Percentiles rank a stretch among this genome's conserved stretches.
phyloP scores from a whole-genome alignment of 2,113 vertebrate genomes.

The Phrynocephalus versicolor region DNA sequence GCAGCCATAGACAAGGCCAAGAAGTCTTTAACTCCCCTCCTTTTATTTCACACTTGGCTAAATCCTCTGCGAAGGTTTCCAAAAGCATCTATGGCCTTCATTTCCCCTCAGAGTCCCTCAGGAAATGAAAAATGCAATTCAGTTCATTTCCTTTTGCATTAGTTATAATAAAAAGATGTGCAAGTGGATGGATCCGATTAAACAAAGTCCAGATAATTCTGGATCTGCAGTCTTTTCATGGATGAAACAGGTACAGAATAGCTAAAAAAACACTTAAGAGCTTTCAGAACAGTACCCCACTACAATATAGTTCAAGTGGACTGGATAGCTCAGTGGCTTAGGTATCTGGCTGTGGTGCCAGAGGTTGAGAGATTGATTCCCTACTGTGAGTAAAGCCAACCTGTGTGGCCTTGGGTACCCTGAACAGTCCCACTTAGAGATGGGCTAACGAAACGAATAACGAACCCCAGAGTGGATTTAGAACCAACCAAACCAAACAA shows the following conservation, averaged over 20 bases:
- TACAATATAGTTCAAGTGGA: too few relatives aligned
- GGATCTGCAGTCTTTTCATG: not conserved
- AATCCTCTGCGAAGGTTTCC: not conserved
- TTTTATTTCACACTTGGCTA: not conserved
- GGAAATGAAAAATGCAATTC: slow-evolving; percentile 16
- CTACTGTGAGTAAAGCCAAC: too few relatives aligned
- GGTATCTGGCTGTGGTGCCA: too few relatives aligned
- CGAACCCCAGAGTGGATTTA: too few relatives aligned
- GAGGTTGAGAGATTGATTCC: too few relatives aligned
- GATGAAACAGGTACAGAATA: not conserved
- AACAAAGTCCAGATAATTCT: not conserved
- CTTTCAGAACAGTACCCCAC: not conserved
- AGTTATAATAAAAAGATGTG: not conserved
- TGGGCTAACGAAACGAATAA: too few relatives aligned
- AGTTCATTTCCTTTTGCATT: not conserved
- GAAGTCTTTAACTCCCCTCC: not conserved
- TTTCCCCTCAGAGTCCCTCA: slow-evolving; percentile 8
- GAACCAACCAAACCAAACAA: too few relatives aligned
- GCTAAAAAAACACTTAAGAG: not conserved
- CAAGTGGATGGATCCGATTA: not conserved
- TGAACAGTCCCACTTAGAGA: too few relatives aligned
- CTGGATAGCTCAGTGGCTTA: too few relatives aligned
- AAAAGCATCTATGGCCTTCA: rapidly evolving
- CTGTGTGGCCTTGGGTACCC: too few relatives aligned
- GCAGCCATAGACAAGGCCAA: not conserved